Base-by-base conservation (phyloP, 2,113 vertebrate genomes). In the Psittacara wagleri region DNA sequence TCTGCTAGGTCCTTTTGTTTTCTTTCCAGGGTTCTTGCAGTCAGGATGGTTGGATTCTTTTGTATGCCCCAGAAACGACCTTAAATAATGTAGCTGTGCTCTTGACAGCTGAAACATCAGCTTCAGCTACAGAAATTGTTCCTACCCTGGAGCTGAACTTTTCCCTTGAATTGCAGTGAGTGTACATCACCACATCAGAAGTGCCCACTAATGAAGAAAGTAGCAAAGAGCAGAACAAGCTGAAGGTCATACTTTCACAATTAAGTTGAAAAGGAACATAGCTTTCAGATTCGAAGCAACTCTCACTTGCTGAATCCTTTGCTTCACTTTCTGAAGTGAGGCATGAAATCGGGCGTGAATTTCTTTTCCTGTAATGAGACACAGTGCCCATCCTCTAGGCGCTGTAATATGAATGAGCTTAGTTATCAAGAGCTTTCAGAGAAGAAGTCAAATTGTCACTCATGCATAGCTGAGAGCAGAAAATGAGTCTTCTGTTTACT, bases 301-400 rank as follows among this genome's bases (percentile, higher is more conserved):
- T 77, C 37, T 82, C 24, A 18, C 64, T 91, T 89, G 91, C 67
- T 61, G 43, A 79, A 91, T 82, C 29, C 52, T 94, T 84, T 33
- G 29, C 70, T 87, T 95, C 55, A 16, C 63, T 81, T 88, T 88
- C 80, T 86, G 61, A 96, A 94, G 74, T 61, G 62, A 93, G 41
- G 70, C 86, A 61, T 91, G 73, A 95, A 91, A 87, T 93, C 24
- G n/a, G 55, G 75, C 75, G 48, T 93, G 52, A 84, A 73, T 88
- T 86, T 94, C 33, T 74, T 39, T 49, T 86, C 68, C 72, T 88
- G 68, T 94, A 92, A 70, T 63, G 83, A 91, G 79, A 54, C 61
- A 51, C 64, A 83, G 19, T 64, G 44, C 48, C 86, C 95, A 37
- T 93, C 80, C 68, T 91, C 64, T 86, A 69, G 89, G 48, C 67